Evolutionary conservation across 2,888 invertebrate species (phyloP).

Genomic region (Macropis europaea): DNA sequence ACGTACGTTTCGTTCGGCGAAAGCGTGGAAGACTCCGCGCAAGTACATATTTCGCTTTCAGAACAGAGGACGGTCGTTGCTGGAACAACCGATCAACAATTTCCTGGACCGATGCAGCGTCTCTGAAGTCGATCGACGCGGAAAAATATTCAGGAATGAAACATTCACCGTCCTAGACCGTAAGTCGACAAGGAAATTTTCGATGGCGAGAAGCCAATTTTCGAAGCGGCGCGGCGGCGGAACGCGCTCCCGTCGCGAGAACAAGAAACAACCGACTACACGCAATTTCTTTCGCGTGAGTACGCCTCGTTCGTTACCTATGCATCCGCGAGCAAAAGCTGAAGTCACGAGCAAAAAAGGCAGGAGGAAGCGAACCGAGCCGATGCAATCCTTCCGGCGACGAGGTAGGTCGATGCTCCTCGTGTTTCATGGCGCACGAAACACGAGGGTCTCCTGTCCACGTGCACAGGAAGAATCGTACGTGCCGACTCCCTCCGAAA

Average conservation of each 20-base stretch:
- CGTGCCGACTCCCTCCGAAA: not conserved
- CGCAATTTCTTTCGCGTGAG: conserved; percentile 37
- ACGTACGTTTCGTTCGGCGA: no score
- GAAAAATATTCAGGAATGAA: not conserved
- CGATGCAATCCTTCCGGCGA: conserved; percentile 20
- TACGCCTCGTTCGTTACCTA: conserved; percentile 24
- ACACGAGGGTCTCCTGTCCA: conserved; percentile 1
- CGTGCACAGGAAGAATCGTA: conserved; percentile 9
- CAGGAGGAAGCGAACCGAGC: not conserved
- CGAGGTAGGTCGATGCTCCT: conserved; percentile 22
- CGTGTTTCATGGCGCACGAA: conserved; percentile 9
- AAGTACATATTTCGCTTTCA: no score
- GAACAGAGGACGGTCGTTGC: no score
- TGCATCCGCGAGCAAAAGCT: conserved; percentile 13
- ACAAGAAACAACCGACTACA: conserved; percentile 3
- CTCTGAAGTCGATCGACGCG: no score
- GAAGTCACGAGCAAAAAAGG: not conserved
- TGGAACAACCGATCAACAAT: no score
- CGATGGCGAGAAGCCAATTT: conserved; percentile 22
- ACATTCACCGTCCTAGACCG: no score
- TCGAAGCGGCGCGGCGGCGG: not conserved
- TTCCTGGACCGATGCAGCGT: no score
- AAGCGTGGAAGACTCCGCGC: no score
- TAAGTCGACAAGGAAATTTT: not conserved
- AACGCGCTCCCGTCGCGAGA: not conserved